Percentiles rank a stretch among this genome's conserved stretches.
phyloP scores from a whole-genome alignment of 2,888 invertebrate species.

The Netelia inedita region DNA sequence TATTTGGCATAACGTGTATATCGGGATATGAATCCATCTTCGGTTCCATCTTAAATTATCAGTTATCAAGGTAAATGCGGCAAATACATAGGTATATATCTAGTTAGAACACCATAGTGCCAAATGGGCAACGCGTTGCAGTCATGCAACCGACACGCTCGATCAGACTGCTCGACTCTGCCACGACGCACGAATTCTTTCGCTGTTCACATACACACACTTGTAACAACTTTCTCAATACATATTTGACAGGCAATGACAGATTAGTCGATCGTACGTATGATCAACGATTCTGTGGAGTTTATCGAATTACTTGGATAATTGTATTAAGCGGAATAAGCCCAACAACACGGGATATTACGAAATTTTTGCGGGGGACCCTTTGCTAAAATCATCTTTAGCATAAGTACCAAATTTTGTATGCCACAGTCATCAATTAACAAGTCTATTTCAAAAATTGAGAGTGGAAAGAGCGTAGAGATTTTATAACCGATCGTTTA shows the following conservation, averaged over 20 bases:
- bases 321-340: neutral
- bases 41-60: conserved; percentile 35
- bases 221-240: neutral
- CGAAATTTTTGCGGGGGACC: no score
- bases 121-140: conserved; percentile 32
- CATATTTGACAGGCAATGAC: neutral
- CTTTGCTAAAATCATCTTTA: no score
- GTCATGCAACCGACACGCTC: conserved; percentile 41
- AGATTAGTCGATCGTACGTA: neutral
- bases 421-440: no score
- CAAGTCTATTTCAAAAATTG: no score
- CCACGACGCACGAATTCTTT: conserved; percentile 21
- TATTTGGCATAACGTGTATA: conserved; percentile 76
- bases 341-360: no score
- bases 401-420: no score
- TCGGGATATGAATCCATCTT: conserved; percentile 62
- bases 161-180: conserved; percentile 16
- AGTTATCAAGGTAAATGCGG: conserved; percentile 43
- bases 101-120: conserved; percentile 50
- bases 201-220: conserved; percentile 2
- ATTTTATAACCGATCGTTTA: no score
- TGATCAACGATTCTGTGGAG: neutral
- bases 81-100: conserved; percentile 48
- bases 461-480: no score
- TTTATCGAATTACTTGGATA: neutral